A percentile compares a stretch with the other conserved stretches of the same genome.
Evolutionary conservation across 2,797 vertebrate species (phyloP).

Genomic region (Hemibagrus guttatus): DNA sequence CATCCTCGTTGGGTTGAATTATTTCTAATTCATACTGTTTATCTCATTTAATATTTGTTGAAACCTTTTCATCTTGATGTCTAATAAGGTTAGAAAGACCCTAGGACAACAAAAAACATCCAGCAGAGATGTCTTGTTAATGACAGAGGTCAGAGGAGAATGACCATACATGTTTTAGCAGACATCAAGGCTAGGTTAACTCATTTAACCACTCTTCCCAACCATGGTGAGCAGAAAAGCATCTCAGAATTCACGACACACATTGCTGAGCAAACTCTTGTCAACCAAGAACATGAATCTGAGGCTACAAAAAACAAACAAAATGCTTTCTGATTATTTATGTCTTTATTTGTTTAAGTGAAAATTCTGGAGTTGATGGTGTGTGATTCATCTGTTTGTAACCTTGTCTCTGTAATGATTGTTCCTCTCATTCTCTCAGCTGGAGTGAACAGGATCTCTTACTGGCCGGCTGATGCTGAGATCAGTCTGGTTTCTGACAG

Average conservation of each 20-base stretch:
- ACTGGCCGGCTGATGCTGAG: slow-evolving; percentile 95
- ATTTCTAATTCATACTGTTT: background rate
- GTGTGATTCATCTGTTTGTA: no score
- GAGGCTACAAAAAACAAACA: background rate
- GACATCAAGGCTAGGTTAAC: background rate
- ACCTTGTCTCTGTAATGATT: background rate
- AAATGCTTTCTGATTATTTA: background rate
- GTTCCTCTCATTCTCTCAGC: slow-evolving; percentile 67
- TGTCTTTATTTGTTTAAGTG: background rate
- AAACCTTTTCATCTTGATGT: background rate
- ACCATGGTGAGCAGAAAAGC: background rate
- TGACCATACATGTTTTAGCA: background rate
- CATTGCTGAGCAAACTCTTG: no score
- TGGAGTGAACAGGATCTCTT: slow-evolving; percentile 90
- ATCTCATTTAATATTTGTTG: background rate
- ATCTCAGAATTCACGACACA: background rate
- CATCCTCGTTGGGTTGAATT: background rate
- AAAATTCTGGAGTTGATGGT: background rate
- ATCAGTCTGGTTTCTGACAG: slow-evolving; percentile 79
- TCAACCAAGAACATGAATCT: background rate
- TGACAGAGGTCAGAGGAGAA: background rate
- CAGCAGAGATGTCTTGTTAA: no score
- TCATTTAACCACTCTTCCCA: background rate
- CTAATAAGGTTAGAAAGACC: background rate
- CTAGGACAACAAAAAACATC: background rate